Conservation (phyloP, 2,888 invertebrate species). For the Platycheirus albimanus region DNA sequence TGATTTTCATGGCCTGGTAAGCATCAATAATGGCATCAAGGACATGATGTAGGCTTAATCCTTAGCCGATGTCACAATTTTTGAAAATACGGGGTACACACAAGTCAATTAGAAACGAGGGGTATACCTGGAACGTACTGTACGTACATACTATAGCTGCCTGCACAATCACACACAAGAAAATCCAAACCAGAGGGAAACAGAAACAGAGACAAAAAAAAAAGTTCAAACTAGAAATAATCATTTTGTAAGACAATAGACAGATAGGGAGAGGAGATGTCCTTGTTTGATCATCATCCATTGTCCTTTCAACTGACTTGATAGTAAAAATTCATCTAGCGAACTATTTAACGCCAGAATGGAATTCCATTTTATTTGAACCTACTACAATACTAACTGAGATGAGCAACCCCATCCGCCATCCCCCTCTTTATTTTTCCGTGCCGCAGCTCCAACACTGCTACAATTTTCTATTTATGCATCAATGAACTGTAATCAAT, state of each 20-base stretch:
- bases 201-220: constrained; percentile 1
- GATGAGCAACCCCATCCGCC: constrained; percentile 1
- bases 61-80: constrained; percentile 27
- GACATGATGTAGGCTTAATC: constrained; percentile 35
- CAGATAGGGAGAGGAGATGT: constrained; percentile 37
- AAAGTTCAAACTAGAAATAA: constrained; percentile 31
- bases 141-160: not conserved
- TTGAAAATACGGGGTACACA: constrained; percentile 4
- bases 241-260: constrained; percentile 55
- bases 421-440: no score
- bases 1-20: constrained; percentile 27
- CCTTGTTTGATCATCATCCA: constrained; percentile 53
- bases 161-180: not conserved
- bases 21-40: constrained; percentile 41
- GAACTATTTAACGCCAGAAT: constrained; percentile 55
- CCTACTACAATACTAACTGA: constrained; percentile 1
- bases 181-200: constrained; percentile 7
- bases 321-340: constrained; percentile 52
- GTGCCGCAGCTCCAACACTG: not conserved
- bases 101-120: constrained; percentile 30
- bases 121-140: constrained; percentile 8
- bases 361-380: constrained; percentile 45
- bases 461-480: constrained; percentile 70
- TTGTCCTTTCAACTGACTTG: constrained; percentile 29
- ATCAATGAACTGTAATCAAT: constrained; percentile 75